Conservation (phyloP, 2,113 vertebrate species). For the Pterocles orientalis region DNA sequence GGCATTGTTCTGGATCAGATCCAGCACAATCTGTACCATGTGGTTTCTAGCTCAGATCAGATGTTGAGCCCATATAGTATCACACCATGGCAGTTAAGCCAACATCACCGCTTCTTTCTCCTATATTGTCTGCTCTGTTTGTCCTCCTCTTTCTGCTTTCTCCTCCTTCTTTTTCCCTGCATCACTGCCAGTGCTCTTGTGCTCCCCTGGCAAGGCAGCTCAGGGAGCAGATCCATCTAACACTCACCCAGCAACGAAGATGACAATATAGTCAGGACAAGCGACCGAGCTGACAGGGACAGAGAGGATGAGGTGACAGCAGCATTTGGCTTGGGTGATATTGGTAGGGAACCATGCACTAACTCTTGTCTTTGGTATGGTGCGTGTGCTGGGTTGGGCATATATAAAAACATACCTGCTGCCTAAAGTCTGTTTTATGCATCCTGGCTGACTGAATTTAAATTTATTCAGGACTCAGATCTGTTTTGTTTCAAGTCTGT, state of each 20-base stretch:
- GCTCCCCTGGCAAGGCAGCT: background rate
- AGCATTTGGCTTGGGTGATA: background rate
- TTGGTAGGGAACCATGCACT: background rate
- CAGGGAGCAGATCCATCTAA: background rate
- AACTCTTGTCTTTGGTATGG: background rate
- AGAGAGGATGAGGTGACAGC: background rate
- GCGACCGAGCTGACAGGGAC: background rate
- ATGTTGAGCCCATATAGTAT: background rate
- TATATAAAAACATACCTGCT: background rate
- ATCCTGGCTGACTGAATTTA: background rate
- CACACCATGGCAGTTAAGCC: background rate
- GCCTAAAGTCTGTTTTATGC: background rate
- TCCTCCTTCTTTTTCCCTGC: background rate
- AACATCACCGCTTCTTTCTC: background rate
- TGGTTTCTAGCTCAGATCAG: background rate
- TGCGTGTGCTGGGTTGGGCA: background rate
- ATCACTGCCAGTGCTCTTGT: background rate
- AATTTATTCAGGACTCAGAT: background rate
- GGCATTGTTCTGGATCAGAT: background rate
- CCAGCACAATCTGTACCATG: background rate
- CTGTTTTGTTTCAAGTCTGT: background rate
- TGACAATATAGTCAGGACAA: fast-evolving
- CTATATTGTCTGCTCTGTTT: background rate
- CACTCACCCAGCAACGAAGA: background rate
- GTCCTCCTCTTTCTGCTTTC: background rate